Base-by-base conservation (phyloP, 2,888 invertebrate genomes). In the Volucella inflata region DNA sequence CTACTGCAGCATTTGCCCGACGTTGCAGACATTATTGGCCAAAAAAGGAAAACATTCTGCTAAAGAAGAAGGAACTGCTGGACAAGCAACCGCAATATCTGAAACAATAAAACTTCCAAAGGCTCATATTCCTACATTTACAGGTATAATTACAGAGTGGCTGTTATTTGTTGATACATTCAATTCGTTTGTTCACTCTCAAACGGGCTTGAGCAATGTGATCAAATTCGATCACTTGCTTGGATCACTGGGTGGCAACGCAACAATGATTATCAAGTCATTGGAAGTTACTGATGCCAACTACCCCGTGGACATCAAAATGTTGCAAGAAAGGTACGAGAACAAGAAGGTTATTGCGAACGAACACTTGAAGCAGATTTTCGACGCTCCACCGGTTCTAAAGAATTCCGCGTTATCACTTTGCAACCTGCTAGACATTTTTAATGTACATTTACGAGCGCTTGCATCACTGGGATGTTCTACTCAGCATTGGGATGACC, bases 281-380 rank as follows among this genome's bases (percentile, higher is more conserved):
- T 65, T 65, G 65, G 51, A 65, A 12, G 40, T 65, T 11, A 68
- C 68, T 17, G 55, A 68, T 14, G 55, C 44, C 0, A 68, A 68
- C 11, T 68, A 55, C 16, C 14, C 17, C 44, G 44, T 68, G 9
- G 57, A 46, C 10, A 12, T 64, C 14, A 50, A 64, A 8, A 48
- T 38, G 12, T 38, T 51, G 6, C 16, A 38, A 40, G 17, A 21
- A 21, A 38, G 17, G 2, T 65, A 38, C 38, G 51, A 51, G 38
- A 51, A 65, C 11, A 64, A 64, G 16, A 38, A 36, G 30, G n/a
- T 64, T 2, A 48, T 64, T 16, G 50, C 48, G 2, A 50, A 21
- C 21, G 62, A 46, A 36, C 48, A 62, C 48, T 11, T 62, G 48
- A 46, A 14, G 14, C 62, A 48, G n/a, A 12, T 62, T 6, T 62